Conservation (phyloP, 2,888 invertebrate species). For the Xanthia togata region DNA sequence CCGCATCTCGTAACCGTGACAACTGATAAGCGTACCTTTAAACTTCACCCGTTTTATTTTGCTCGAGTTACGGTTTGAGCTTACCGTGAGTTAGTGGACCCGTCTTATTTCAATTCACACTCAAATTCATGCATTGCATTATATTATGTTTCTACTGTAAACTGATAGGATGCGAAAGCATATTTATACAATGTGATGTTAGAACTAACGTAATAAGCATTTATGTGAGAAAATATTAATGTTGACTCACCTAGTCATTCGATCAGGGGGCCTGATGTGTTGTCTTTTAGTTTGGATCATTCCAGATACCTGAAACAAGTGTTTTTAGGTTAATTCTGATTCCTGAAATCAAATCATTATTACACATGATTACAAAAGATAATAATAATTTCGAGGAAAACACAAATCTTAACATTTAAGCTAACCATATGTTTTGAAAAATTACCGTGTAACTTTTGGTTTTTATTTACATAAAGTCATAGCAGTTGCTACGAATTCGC, state of each 20-base stretch:
- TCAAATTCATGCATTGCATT: conserved; percentile 35
- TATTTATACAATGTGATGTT: conserved; percentile 24
- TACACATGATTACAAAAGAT: background rate
- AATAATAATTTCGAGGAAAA: background rate
- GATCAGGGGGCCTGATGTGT: conserved; percentile 83
- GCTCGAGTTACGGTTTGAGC: conserved; percentile 42
- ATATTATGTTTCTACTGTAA: conserved; percentile 62
- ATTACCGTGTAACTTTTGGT: too few relatives aligned
- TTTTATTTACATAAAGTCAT: background rate
- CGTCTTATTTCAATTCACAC: conserved; percentile 48
- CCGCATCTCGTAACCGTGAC: conserved; percentile 53
- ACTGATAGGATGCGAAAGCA: conserved; percentile 30
- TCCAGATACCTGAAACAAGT: conserved; percentile 86
- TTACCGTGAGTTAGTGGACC: conserved; percentile 39
- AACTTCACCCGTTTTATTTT: conserved; percentile 57
- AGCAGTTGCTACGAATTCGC: background rate
- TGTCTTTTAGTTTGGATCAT: conserved; percentile 83
- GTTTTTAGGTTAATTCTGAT: background rate
- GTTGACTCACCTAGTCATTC: conserved; percentile 82
- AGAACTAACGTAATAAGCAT: conserved; percentile 24
- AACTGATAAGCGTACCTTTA: conserved; percentile 60
- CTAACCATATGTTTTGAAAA: background rate
- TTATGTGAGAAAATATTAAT: conserved; percentile 51
- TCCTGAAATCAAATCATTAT: background rate
- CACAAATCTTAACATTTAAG: background rate